Base-by-base conservation (phyloP, 1,140 invertebrate genomes). In the Sycobia sp. region DNA sequence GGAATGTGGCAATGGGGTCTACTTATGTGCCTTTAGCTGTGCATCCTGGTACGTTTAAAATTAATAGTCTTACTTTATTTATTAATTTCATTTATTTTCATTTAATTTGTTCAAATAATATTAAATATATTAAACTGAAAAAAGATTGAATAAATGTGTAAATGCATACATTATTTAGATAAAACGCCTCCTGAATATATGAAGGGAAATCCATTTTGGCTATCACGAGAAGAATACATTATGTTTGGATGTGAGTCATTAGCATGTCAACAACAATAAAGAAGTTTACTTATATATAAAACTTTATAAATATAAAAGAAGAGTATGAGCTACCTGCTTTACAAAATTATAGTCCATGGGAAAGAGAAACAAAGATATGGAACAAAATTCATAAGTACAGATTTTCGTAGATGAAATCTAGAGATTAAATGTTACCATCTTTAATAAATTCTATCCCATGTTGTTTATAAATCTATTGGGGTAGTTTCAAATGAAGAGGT, bases 1-100 rank as follows among this genome's bases (percentile, higher is more conserved):
- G 80, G 81, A 82, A 83, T 67, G 82, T 81, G 32, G 82, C 78
- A 27, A 81, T 84, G 81, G 83, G 83, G 55, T 82, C 82, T 41
- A 81, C 79, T 50, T 80, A 79, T 68, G 74, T 84, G 65, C 78
- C 79, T 72, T 76, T 83, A 69, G 71, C 76, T 65, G 73, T 80
- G 55, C 79, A 82, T 74, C 77, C 78, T 47, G 80, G 80, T 80
- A 68, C 70, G 59, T 50, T 55, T 54, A 43, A 23, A 36, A n/a
- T 58, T 34, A 13, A 7, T 41, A 9, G 11, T 41, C 11, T 2
- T 20, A 9, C 7, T 3, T 41, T 41, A 18, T 41, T 41, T 18
- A 41, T 36, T 14, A 9, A 18, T 16, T n/a, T n/a, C n/a, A 39
- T 16, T 39, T 4, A 39, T 3, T 32, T 41, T 57, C 22, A 41